Percentiles rank a stretch among this genome's conserved stretches.
Conservation (phyloP, 2,113 vertebrate genomes). For the Vidua chalybeata region DNA sequence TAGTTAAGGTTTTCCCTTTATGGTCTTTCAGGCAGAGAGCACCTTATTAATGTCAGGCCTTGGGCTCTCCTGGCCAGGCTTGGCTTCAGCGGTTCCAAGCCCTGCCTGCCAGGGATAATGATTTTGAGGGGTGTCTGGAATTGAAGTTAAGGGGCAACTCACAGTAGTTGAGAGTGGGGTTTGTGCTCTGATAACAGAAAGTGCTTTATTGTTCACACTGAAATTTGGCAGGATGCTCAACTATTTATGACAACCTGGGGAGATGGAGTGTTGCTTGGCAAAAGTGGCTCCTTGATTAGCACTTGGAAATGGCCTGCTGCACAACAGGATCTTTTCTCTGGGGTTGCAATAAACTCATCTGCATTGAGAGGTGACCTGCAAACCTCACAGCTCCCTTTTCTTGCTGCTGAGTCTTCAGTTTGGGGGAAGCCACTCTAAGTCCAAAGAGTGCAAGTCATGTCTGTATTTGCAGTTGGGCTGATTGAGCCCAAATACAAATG, state of each 20-base stretch:
- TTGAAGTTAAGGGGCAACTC: background rate
- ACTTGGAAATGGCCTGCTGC: background rate
- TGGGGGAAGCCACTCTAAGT: background rate
- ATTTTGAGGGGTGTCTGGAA: background rate
- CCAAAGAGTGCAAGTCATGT: background rate
- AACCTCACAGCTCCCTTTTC: background rate
- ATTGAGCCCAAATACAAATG: background rate
- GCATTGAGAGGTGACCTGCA: constrained; percentile 37
- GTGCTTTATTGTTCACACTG: background rate
- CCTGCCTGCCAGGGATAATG: constrained; percentile 25
- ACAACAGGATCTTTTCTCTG: constrained; percentile 52
- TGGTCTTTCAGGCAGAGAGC: constrained; percentile 36
- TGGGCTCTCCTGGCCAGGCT: background rate
- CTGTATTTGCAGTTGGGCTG: background rate
- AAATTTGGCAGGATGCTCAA: constrained; percentile 33
- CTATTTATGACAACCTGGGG: background rate
- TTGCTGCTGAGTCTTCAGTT: background rate
- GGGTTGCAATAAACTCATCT: constrained; percentile 17
- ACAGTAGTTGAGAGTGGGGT: background rate
- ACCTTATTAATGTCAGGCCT: constrained; percentile 58
- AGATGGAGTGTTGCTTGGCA: background rate
- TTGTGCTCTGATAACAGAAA: constrained; percentile 50
- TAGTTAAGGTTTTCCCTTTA: constrained; percentile 67
- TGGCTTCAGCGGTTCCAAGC: background rate
- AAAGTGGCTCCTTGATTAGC: constrained; percentile 1